Evolutionary conservation across 2,113 vertebrate genomes (phyloP).

Genomic region (Probosciger aterrimus): DNA sequence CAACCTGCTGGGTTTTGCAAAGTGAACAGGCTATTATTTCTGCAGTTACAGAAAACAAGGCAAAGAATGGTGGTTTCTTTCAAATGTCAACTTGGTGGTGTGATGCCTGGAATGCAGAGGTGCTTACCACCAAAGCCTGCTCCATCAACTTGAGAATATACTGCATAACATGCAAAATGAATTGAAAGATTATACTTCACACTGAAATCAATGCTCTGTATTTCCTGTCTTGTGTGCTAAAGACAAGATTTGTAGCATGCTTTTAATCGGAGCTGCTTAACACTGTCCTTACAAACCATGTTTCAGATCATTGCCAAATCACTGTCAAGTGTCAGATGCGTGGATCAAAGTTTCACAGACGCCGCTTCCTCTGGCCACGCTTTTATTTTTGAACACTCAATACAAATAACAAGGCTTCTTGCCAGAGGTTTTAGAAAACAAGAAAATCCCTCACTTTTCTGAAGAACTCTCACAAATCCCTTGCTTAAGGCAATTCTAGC

Average conservation of each 20-base stretch:
- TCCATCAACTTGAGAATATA: background rate
- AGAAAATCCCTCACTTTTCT: background rate
- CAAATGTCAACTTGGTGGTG: background rate
- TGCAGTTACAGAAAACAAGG: background rate
- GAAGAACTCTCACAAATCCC: background rate
- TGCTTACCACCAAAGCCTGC: background rate
- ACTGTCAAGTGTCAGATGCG: background rate
- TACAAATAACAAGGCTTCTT: background rate
- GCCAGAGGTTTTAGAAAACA: background rate
- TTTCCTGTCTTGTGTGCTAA: background rate
- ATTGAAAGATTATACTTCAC: background rate
- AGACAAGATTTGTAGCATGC: background rate
- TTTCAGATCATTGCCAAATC: background rate
- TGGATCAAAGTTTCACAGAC: background rate
- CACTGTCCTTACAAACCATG: background rate
- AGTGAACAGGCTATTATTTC: background rate
- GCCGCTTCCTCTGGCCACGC: background rate
- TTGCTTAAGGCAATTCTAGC: background rate
- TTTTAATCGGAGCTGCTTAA: background rate
- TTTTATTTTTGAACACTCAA: conserved; percentile 10
- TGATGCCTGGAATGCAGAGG: background rate
- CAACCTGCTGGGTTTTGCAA: background rate
- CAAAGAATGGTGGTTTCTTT: background rate
- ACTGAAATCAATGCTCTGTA: background rate
- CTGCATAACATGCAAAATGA: background rate